Percentiles rank a stretch among this genome's conserved stretches.
Conservation (phyloP, 2,888 invertebrate genomes). For the Amphipyra tragopoginis region DNA sequence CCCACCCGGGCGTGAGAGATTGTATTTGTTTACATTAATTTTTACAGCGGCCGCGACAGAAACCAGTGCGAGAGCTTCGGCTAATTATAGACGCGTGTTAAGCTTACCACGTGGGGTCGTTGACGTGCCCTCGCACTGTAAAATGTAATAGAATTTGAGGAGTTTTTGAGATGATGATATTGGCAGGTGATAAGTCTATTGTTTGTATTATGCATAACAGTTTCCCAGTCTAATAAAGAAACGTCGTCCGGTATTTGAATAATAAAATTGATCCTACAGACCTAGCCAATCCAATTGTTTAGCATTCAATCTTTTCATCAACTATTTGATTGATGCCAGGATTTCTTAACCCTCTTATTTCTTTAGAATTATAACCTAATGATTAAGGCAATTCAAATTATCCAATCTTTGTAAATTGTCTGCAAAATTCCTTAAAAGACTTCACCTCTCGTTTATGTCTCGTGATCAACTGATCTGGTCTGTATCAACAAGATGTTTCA, state of each 20-base stretch:
- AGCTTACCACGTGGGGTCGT: conserved; percentile 85
- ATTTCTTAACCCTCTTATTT: no score
- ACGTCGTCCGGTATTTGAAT: neutral
- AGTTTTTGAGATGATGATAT: conserved; percentile 39
- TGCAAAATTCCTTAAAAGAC: neutral
- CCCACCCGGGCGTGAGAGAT: conserved; percentile 86
- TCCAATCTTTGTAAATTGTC: neutral
- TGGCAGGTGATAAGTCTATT: conserved; percentile 5
- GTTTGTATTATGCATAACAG: neutral
- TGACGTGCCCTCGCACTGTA: conserved; percentile 71
- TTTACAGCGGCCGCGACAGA: conserved; percentile 88
- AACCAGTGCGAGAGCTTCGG: conserved; percentile 84
- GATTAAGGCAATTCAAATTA: no score
- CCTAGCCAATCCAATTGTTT: neutral
- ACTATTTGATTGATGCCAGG: no score
- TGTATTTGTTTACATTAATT: conserved; percentile 87
- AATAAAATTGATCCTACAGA: no score
- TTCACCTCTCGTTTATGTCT: neutral
- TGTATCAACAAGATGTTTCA: neutral
- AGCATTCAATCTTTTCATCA: no score
- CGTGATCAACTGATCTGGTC: neutral
- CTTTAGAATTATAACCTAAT: no score
- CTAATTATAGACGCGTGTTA: conserved; percentile 85
- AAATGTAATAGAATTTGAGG: conserved; percentile 51
- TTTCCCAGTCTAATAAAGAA: neutral